Evolutionary conservation across 1,140 invertebrate species (phyloP).

Genomic region (Calycopis cecrops): DNA sequence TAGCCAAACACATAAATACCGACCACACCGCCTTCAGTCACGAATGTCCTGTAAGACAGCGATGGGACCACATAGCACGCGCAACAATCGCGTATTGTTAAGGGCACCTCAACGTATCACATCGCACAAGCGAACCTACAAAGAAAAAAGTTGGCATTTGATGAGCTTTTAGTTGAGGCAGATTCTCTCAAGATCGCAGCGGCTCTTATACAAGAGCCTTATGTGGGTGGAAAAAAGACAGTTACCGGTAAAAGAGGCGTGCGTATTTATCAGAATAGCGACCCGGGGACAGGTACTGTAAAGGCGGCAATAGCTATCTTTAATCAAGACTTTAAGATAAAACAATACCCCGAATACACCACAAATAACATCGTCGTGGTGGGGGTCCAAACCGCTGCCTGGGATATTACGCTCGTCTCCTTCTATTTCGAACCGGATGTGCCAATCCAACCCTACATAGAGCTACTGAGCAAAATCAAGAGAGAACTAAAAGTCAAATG

Average conservation of each 20-base stretch:
- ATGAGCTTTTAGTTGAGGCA: constrained; percentile 10
- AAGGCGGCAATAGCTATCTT: constrained; percentile 17
- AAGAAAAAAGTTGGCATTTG: neutral
- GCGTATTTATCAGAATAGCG: constrained; percentile 11
- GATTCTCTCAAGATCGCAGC: neutral
- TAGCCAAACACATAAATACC: neutral
- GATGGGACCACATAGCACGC: constrained; percentile 9
- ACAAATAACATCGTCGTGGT: constrained; percentile 7
- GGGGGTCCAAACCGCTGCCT: neutral
- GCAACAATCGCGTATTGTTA: too few relatives aligned
- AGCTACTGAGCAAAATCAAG: constrained; percentile 7
- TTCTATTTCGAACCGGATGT: constrained; percentile 6
- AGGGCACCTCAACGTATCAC: neutral
- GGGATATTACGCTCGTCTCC: neutral
- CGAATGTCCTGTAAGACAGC: neutral
- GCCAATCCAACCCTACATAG: constrained; percentile 16
- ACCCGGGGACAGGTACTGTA: neutral
- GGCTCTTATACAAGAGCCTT: constrained; percentile 20
- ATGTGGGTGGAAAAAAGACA: constrained; percentile 1
- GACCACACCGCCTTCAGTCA: constrained; percentile 16
- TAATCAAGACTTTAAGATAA: constrained; percentile 1
- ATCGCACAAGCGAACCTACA: neutral
- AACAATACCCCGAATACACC: neutral
- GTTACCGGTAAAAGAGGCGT: neutral
- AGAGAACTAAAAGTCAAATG: neutral